Conservation (phyloP, 2,797 vertebrate genomes). For the Clarias platycephalus region DNA sequence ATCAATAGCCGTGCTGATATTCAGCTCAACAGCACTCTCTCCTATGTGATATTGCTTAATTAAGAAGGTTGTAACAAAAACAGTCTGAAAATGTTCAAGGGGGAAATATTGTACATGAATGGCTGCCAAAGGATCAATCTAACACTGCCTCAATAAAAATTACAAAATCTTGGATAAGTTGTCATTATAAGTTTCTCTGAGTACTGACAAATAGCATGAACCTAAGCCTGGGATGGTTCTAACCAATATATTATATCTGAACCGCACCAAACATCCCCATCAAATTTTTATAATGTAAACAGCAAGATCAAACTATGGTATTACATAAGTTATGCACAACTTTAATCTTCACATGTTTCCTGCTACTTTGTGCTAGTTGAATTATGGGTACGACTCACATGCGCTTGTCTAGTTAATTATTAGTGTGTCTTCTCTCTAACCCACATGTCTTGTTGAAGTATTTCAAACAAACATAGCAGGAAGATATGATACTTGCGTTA, state of each 20-base stretch:
- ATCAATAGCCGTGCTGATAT: no score
- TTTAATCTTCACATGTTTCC: not conserved
- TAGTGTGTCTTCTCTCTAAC: not conserved
- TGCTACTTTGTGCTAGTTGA: conserved; percentile 15
- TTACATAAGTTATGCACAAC: not conserved
- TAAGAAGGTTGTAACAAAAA: not conserved
- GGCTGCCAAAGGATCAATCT: no score
- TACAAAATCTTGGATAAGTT: not conserved
- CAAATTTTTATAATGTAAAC: not conserved
- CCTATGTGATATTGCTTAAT: not conserved
- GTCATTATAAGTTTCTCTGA: not conserved
- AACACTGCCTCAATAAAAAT: not conserved
- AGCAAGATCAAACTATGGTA: not conserved
- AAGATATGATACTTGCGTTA: conserved; percentile 5
- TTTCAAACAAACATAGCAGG: conserved; percentile 20
- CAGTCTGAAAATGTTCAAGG: not conserved
- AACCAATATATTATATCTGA: not conserved
- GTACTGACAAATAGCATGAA: not conserved
- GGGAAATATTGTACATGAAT: not conserved
- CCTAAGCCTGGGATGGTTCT: not conserved
- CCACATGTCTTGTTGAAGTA: conserved; percentile 16
- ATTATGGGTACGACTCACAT: conserved; percentile 27
- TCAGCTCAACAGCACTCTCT: no score
- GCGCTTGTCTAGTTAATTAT: not conserved
- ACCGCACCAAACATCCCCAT: not conserved